These are phyloP conservation scores for Andrena trimmerana DNA, from an alignment of 2,888 invertebrate species.

Conservation along the genomic window DNA sequence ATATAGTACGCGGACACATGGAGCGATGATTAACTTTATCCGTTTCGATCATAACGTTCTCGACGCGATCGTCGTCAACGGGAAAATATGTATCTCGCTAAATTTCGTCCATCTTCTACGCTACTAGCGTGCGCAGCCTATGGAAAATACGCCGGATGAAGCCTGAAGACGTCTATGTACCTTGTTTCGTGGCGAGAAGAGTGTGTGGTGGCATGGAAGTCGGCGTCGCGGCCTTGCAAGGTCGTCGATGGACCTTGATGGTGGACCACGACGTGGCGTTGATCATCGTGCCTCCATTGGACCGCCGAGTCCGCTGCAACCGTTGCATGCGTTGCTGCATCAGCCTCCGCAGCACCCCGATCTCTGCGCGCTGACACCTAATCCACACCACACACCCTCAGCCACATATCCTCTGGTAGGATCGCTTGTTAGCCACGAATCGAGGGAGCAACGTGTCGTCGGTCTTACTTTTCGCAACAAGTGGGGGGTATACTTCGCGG, in stretches of 20 bases:
- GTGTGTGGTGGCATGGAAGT: constrained; percentile 82
- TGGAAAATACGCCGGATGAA: constrained; percentile 33
- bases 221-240: constrained; percentile 74
- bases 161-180: constrained; percentile 71
- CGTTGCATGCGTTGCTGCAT: constrained; percentile 71
- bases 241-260: constrained; percentile 73
- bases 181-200: constrained; percentile 81
- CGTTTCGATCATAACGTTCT: no score
- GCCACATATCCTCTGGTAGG: constrained; percentile 73
- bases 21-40: no score
- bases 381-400: constrained; percentile 83
- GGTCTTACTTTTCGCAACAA: constrained; percentile 3
- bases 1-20: no score
- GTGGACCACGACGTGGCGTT: constrained; percentile 74
- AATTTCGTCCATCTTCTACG: constrained; percentile 11
- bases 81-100: neutral
- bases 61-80: no score
- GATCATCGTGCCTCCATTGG: constrained; percentile 68
- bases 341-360: constrained; percentile 74
- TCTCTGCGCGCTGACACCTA: constrained; percentile 82
- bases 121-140: constrained; percentile 13
- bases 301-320: constrained; percentile 69
- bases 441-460: constrained; percentile 36
- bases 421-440: constrained; percentile 39
- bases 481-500: neutral